Evolutionary conservation across 2,888 invertebrate genomes (phyloP).

Genomic region (Microplitis manilae): DNA sequence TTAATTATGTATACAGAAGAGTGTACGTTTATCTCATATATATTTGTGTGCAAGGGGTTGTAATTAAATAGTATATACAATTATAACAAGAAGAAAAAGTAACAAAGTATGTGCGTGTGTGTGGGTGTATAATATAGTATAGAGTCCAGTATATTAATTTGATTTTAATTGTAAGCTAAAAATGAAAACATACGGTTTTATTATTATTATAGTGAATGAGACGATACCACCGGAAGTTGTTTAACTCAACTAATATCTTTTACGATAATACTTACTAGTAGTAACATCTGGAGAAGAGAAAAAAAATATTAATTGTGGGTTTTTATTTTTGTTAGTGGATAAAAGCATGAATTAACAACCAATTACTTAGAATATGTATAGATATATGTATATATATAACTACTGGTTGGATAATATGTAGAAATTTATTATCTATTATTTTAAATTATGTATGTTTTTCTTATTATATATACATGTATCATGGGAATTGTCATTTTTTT

Average conservation of each 20-base stretch:
- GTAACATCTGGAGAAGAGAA: neutral
- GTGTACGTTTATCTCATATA: neutral
- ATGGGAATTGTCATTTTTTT: too few relatives aligned
- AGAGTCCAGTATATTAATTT: constrained; percentile 56
- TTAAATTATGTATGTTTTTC: neutral
- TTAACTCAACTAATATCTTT: constrained; percentile 28
- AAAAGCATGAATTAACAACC: neutral
- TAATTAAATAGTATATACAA: neutral
- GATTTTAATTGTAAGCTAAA: constrained; percentile 62
- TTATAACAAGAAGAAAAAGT: neutral
- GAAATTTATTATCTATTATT: constrained; percentile 38
- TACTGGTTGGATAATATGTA: constrained; percentile 49
- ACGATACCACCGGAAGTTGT: constrained; percentile 14
- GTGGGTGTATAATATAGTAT: neutral
- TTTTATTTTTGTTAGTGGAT: constrained; percentile 53
- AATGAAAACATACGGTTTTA: constrained; percentile 58
- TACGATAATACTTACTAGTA: constrained; percentile 18
- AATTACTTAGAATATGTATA: neutral
- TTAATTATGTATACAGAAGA: neutral
- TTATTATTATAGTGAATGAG: constrained; percentile 14
- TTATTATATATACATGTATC: too few relatives aligned
- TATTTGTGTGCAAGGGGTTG: neutral
- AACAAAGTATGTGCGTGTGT: neutral
- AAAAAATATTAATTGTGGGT: constrained; percentile 37
- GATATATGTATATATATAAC: neutral